Conservation (phyloP, 2,797 vertebrate genomes). For the Oophaga sylvatica region DNA sequence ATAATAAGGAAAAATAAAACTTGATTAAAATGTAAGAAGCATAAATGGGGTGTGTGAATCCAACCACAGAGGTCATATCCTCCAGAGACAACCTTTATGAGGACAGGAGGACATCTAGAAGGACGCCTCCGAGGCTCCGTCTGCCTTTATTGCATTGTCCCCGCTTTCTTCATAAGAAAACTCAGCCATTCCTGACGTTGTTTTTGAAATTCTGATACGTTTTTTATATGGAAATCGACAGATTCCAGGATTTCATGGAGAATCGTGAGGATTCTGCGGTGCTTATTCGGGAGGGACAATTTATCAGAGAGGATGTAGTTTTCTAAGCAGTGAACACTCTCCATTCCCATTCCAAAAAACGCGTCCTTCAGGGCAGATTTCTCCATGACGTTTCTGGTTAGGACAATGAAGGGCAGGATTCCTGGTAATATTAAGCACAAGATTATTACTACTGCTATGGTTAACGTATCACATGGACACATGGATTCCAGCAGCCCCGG, state of each 20-base stretch:
- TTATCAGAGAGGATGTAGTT: conserved; percentile 17
- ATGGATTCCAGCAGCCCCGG: too few species aligned
- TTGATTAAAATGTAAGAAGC: too few species aligned
- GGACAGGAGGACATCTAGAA: neutral
- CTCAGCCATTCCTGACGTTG: neutral
- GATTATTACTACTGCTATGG: neutral
- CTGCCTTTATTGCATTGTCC: neutral
- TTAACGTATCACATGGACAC: neutral
- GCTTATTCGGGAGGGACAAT: neutral
- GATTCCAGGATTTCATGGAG: conserved; percentile 11
- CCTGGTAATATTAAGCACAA: neutral
- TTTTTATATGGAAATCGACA: neutral
- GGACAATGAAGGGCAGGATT: conserved; percentile 27
- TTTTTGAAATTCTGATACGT: neutral
- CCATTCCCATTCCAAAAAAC: conserved; percentile 15
- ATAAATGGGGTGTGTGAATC: too few species aligned
- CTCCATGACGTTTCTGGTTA: neutral
- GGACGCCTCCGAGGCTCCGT: too few species aligned
- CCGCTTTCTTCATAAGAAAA: neutral
- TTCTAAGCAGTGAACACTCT: neutral
- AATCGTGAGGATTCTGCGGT: neutral
- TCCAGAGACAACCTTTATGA: too few species aligned
- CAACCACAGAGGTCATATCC: too few species aligned
- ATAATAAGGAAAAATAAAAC: too few species aligned
- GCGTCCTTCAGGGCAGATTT: neutral